Conservation (phyloP, 2,113 vertebrate species). For the Sapayoa aenigma region DNA sequence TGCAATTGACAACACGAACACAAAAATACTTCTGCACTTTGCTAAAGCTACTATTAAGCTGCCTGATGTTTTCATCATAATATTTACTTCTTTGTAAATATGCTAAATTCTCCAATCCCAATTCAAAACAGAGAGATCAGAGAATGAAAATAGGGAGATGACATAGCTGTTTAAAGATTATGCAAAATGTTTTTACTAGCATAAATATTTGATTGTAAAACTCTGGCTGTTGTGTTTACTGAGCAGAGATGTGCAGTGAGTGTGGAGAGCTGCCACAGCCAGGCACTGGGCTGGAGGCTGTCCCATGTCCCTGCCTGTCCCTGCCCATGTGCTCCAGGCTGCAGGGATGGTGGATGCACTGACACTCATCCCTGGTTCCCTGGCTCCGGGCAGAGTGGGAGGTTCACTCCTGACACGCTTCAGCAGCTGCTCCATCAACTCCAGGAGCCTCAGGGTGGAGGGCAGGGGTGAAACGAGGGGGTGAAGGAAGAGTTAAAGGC, state of each 20-base stretch:
- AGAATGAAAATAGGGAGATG: conserved; percentile 76
- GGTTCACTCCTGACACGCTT: neutral
- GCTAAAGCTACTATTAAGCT: conserved; percentile 69
- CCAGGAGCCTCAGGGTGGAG: neutral
- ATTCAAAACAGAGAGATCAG: conserved; percentile 75
- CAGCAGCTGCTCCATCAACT: neutral
- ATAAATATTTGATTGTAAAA: conserved; percentile 81
- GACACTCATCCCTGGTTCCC: accelerated
- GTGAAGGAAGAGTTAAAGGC: neutral
- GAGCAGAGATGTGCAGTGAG: conserved; percentile 46
- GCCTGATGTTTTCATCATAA: conserved; percentile 74
- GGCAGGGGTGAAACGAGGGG: neutral
- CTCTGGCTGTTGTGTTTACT: conserved; percentile 72
- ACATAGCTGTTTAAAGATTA: conserved; percentile 79
- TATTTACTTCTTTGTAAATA: conserved; percentile 82
- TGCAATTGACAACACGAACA: conserved; percentile 64
- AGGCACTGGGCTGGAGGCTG: neutral
- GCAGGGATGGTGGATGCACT: accelerated
- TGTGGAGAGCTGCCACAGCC: neutral
- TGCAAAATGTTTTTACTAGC: conserved; percentile 70
- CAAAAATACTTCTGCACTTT: conserved; percentile 67
- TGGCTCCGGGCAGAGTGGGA: accelerated
- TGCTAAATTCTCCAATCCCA: conserved; percentile 68
- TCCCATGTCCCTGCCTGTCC: neutral
- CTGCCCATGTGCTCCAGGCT: neutral